A percentile compares a stretch with the other conserved stretches of the same genome.
These are phyloP conservation scores for Hydrolagus colliei DNA, from an alignment of 2,797 vertebrate species.

Conservation along the genomic window DNA sequence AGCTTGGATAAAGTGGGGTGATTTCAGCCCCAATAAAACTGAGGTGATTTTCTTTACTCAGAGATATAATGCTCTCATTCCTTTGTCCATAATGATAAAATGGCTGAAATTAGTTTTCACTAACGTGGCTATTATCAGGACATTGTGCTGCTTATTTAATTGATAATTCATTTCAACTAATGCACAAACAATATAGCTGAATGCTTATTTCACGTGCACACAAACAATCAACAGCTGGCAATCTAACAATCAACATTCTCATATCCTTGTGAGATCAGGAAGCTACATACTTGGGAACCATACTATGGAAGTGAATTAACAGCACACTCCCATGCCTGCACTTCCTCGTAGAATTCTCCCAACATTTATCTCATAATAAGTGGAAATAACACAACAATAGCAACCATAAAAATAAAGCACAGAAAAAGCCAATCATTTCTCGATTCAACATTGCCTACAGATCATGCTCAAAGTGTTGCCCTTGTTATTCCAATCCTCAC, in stretches of 20 bases:
- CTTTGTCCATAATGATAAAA: neutral
- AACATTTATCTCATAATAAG: slow-evolving; percentile 13
- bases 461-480: neutral
- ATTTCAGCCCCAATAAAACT: too few species aligned
- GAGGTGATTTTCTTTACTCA: neutral
- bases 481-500: neutral
- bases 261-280: slow-evolving; percentile 7
- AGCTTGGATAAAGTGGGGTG: too few species aligned
- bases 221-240: slow-evolving; percentile 6
- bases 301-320: neutral
- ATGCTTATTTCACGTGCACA: neutral
- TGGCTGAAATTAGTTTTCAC: neutral
- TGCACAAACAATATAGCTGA: neutral
- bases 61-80: neutral
- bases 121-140: neutral
- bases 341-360: slow-evolving; percentile 23
- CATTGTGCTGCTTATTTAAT: neutral
- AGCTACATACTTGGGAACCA: slow-evolving; percentile 23
- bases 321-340: slow-evolving; percentile 10
- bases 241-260: neutral
- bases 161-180: neutral
- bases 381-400: slow-evolving; percentile 28
- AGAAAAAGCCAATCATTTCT: slow-evolving; percentile 4
- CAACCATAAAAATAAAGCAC: slow-evolving; percentile 12
- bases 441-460: neutral